Evolutionary conservation across 1,140 invertebrate genomes (phyloP), one percentile per base, ranked within the genome.

Genomic region (Apolygus lucorum): DNA sequence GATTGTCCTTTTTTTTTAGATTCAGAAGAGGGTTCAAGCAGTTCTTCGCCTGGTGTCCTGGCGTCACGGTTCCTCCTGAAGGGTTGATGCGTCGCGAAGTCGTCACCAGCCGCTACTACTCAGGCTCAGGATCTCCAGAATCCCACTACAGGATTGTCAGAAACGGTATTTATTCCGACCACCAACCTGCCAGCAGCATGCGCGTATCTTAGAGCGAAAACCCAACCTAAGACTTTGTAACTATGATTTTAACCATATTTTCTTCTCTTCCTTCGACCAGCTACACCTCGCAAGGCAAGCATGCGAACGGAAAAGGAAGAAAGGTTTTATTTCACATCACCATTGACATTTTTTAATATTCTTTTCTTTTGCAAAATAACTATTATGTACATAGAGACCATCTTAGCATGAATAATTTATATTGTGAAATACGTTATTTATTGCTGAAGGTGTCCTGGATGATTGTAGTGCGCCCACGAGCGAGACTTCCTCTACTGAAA

Each of bases 11-110:
- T 68, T 74, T 74, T 59, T 80, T 78, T 78, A 95, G 92, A 79
- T 95, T 95, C 80, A 84, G 92, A 34, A 84, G 90, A 74, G 92
- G 92, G 2, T 94, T 94, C 78, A 90, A 90, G 72, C 87, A 90
- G 77, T 90, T 93, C 75, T 93, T 95, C 78, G 87, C 87, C 70
- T 93, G 89, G 79, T 89, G 90, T 75, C 88, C 88, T 0, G 89
- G 86, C 73, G 85, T 91, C 21, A 82, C 86, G 11, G 80, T 88
- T 1, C 84, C 83, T 26, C 83, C 86, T 0, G 85, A 86, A 73
- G 84, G 85, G 0, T 75, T 88, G n/a, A 86, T 81, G 24, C 80
- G 86, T 24, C 79, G 85, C 11, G 87, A 88, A 72, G 86, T 86
- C 13, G 79, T 88, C 52, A 88, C 86, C 1, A 87, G 85, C 59